Evolutionary conservation across 2,888 invertebrate genomes (phyloP).

Genomic region (Yponomeuta malinellus): DNA sequence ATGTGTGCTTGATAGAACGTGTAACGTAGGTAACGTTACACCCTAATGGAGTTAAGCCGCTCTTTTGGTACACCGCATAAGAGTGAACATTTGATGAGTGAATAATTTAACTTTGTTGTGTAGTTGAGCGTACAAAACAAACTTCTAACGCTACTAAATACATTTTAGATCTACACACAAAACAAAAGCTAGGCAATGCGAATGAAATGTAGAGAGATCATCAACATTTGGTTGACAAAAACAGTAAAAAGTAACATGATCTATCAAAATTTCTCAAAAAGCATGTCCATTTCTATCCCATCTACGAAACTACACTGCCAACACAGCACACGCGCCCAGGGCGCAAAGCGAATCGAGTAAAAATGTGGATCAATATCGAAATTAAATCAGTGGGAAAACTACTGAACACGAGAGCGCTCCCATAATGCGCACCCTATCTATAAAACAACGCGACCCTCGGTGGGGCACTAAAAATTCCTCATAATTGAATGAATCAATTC

Average conservation of each 20-base stretch:
- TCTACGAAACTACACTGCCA: not conserved
- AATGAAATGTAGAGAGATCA: no score
- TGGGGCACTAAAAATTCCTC: conserved; percentile 74
- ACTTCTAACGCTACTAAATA: no score
- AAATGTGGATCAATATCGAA: conserved; percentile 10
- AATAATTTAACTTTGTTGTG: no score
- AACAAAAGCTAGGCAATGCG: no score
- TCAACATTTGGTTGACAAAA: no score
- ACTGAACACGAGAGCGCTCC: not conserved
- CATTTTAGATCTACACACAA: no score
- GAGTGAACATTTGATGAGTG: not conserved
- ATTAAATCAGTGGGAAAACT: conserved; percentile 12
- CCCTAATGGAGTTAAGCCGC: no score
- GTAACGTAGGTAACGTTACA: no score
- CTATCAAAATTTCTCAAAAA: not conserved
- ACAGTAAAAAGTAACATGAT: no score
- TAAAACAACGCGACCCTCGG: conserved; percentile 69
- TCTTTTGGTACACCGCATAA: not conserved
- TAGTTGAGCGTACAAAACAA: no score
- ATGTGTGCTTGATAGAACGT: conserved; percentile 17
- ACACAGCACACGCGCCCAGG: not conserved
- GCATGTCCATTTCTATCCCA: not conserved
- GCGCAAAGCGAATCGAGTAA: not conserved
- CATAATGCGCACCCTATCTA: conserved; percentile 13
- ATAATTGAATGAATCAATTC: conserved; percentile 76